A percentile compares a stretch with the other conserved stretches of the same genome.
Conservation (phyloP, 2,888 invertebrate genomes). For the Scrobipalpa atriplicella region DNA sequence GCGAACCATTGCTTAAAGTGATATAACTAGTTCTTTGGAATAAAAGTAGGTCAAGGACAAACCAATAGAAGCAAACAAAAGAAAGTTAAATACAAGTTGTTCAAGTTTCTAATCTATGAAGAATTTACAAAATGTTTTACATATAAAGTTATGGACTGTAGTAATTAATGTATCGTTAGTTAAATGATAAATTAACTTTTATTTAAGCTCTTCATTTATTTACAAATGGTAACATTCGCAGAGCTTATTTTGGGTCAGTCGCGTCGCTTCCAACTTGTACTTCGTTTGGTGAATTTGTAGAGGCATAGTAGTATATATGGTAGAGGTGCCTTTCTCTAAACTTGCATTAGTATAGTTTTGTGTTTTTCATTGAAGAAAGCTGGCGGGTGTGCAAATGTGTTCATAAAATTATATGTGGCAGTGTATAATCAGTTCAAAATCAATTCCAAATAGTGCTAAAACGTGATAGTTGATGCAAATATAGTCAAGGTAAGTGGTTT, state of each 20-base stretch:
- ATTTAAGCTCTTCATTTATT: constrained; percentile 65
- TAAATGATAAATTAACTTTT: constrained; percentile 22
- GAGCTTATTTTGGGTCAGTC: constrained; percentile 83
- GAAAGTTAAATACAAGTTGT: constrained; percentile 1
- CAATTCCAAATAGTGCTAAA: constrained; percentile 55
- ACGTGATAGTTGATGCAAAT: constrained; percentile 69
- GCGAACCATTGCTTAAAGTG: background rate
- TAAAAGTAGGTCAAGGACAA: constrained; percentile 67
- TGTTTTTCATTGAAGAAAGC: constrained; percentile 81
- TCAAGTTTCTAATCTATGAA: background rate
- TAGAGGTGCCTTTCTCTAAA: constrained; percentile 83
- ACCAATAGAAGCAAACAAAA: constrained; percentile 39
- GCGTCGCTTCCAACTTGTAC: constrained; percentile 76
- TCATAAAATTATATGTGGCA: constrained; percentile 56
- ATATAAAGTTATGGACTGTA: background rate
- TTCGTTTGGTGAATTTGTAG: constrained; percentile 75
- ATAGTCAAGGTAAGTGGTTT: constrained; percentile 77
- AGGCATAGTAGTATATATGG: no score
- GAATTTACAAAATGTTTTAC: background rate
- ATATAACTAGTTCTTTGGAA: background rate
- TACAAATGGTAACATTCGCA: constrained; percentile 68
- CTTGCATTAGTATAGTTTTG: constrained; percentile 79
- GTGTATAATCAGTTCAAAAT: constrained; percentile 54
- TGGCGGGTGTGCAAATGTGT: constrained; percentile 81
- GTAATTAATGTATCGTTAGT: constrained; percentile 2